These are phyloP conservation scores for Xyliphius kryptos DNA, from an alignment of 2,113 vertebrate species.

Conservation along the genomic window DNA sequence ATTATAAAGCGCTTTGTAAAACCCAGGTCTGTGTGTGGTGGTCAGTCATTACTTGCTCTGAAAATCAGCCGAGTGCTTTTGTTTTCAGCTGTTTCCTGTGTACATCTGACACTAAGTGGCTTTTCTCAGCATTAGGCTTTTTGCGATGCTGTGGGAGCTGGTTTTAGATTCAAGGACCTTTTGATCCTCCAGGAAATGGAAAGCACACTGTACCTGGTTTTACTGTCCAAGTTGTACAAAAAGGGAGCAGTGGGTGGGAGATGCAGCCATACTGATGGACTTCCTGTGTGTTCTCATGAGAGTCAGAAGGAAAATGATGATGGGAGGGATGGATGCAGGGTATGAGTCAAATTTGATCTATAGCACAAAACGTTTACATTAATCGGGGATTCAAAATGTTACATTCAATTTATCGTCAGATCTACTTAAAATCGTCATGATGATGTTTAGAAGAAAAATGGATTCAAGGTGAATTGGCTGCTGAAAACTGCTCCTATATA, in stretches of 20 bases:
- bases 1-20: too few relatives aligned
- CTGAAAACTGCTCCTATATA: too few relatives aligned
- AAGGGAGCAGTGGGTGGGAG: not conserved
- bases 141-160: not conserved
- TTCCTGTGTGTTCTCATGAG: too few relatives aligned
- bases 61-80: not conserved
- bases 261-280: not conserved
- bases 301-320: not conserved
- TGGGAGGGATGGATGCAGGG: too few relatives aligned
- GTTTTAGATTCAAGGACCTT: not conserved
- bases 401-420: too few relatives aligned
- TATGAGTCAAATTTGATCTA: too few relatives aligned
- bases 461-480: too few relatives aligned
- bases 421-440: too few relatives aligned
- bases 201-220: not conserved
- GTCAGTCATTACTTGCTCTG: not conserved
- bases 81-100: not conserved
- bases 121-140: constrained; percentile 22
- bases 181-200: constrained; percentile 25
- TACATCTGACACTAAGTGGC: constrained; percentile 9
- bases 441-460: too few relatives aligned
- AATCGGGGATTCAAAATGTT: too few relatives aligned
- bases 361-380: too few relatives aligned
- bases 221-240: not conserved
- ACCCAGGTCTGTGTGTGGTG: not conserved